A percentile compares a stretch with the other conserved stretches of the same genome.
phyloP scores from a whole-genome alignment of 2,797 vertebrate genomes.

The Avahi laniger region DNA sequence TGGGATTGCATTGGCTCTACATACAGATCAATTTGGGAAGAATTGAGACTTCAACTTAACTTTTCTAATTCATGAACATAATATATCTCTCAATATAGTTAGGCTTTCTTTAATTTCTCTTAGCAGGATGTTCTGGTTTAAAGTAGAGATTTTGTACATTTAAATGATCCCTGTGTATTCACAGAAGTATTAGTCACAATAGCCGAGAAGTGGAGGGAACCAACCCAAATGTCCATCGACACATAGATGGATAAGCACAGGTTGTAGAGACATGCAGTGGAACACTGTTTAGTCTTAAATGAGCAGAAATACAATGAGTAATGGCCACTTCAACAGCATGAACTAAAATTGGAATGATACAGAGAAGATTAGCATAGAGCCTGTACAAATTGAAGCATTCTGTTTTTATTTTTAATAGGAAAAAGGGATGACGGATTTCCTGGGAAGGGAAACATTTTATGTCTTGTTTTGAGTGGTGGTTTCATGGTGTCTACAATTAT shows the following conservation, averaged over 20 bases:
- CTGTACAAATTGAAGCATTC: no score
- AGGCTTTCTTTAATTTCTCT: neutral
- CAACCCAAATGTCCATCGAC: neutral
- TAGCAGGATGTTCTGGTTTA: neutral
- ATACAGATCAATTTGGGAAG: no score
- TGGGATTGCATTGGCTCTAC: neutral
- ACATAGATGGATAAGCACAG: neutral
- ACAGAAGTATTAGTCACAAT: neutral
- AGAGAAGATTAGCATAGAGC: no score
- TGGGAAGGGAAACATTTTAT: no score
- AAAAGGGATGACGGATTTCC: no score
- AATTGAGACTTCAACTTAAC: neutral
- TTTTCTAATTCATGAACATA: neutral
- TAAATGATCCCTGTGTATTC: neutral
- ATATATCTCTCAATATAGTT: neutral
- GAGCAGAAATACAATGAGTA: no score
- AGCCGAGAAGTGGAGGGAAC: neutral
- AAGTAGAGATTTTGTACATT: neutral
- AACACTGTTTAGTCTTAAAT: neutral
- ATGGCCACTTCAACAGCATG: no score
- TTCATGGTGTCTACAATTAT: no score
- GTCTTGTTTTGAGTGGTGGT: no score
- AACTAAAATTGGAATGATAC: no score
- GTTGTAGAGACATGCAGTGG: neutral
- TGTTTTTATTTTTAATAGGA: no score